phyloP scores from a whole-genome alignment of 2,797 vertebrate genomes.

The Atherinosoma microstoma region DNA sequence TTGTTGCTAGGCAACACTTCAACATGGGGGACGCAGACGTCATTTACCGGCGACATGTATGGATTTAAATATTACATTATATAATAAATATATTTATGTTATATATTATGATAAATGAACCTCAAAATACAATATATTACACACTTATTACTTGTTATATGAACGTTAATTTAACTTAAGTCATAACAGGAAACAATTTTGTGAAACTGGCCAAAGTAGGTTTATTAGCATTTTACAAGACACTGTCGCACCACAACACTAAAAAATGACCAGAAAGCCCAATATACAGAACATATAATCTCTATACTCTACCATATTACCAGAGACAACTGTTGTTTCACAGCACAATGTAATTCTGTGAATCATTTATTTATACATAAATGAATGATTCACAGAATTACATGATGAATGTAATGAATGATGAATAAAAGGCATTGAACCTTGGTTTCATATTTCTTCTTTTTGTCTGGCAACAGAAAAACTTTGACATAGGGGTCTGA shows the following conservation, averaged over 20 bases:
- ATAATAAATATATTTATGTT: background rate
- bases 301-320: slow-evolving; percentile 5
- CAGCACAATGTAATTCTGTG: slow-evolving; percentile 11
- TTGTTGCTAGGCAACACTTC: slow-evolving; percentile 67
- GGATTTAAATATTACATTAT: background rate
- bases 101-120: too few relatives aligned
- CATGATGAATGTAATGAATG: too few relatives aligned
- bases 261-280: slow-evolving; percentile 23
- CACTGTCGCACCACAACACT: slow-evolving; percentile 24
- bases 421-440: slow-evolving; percentile 81
- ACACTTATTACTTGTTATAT: background rate
- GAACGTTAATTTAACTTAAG: background rate
- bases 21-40: background rate
- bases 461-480: slow-evolving; percentile 91
- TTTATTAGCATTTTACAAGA: slow-evolving; percentile 37
- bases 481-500: slow-evolving; percentile 92
- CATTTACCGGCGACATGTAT: slow-evolving; percentile 13
- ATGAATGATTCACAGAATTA: too few relatives aligned
- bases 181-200: background rate
- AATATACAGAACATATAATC: background rate
- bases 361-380: slow-evolving; percentile 2
- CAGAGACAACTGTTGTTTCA: slow-evolving; percentile 8
- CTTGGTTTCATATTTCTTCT: slow-evolving; percentile 92
- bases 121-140: background rate
- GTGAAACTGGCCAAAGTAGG: slow-evolving; percentile 8